Conservation (phyloP, 2,113 vertebrate genomes). For the Cnemophilus loriae region DNA sequence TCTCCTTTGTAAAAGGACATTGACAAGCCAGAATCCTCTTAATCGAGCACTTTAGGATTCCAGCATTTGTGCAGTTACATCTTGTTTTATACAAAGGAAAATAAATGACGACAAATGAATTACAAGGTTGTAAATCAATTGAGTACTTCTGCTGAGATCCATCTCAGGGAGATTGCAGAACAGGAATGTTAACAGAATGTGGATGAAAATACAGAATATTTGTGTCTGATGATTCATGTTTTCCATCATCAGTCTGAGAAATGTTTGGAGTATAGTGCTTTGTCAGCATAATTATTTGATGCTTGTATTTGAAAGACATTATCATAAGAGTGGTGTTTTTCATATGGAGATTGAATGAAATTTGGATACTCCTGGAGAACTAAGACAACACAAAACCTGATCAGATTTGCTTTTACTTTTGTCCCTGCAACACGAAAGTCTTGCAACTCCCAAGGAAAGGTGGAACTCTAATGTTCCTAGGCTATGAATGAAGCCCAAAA, state of each 20-base stretch:
- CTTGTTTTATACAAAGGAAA: conserved; percentile 53
- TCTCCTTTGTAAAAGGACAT: not conserved
- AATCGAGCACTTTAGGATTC: conserved; percentile 9
- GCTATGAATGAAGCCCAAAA: not conserved
- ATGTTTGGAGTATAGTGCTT: not conserved
- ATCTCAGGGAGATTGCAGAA: not conserved
- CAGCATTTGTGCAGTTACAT: not conserved
- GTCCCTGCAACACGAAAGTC: not conserved
- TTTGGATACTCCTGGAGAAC: not conserved
- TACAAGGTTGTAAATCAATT: conserved; percentile 57
- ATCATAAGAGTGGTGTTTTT: not conserved
- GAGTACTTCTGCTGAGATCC: conserved; percentile 22
- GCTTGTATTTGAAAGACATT: not conserved
- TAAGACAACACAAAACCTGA: not conserved
- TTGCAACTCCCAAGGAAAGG: not conserved
- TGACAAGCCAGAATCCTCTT: not conserved
- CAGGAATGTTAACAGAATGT: not conserved
- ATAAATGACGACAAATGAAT: conserved; percentile 46
- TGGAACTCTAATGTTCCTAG: not conserved
- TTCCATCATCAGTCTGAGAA: not conserved
- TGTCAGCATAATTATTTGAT: not conserved
- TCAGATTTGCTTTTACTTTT: not conserved
- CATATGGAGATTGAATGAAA: not conserved
- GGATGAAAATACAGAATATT: conserved; percentile 16
- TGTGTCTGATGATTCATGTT: not conserved